phyloP scores from a whole-genome alignment of 2,113 vertebrate species.

The Crotalus horridus region DNA sequence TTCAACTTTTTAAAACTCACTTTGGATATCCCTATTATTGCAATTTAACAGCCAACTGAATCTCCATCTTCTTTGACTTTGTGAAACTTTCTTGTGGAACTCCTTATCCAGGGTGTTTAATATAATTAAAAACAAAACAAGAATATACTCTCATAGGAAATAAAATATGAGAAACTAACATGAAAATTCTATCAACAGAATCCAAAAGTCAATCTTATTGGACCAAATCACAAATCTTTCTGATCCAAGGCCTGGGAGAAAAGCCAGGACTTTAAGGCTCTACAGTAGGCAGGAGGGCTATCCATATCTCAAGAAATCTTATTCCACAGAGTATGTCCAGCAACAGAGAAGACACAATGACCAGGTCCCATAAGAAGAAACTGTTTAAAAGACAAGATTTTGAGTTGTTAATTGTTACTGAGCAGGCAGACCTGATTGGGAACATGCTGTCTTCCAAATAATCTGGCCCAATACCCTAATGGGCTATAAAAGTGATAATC shows the following conservation, averaged over 20 bases:
- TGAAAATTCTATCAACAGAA: background rate
- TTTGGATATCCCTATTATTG: too few species aligned
- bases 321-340: background rate
- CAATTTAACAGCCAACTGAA: background rate
- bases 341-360: background rate
- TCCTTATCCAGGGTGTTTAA: background rate
- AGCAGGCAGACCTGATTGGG: background rate
- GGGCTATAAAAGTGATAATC: background rate
- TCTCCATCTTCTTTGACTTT: background rate
- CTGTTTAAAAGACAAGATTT: background rate
- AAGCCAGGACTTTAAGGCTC: background rate
- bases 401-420: background rate
- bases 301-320: background rate
- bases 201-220: background rate
- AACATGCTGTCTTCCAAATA: background rate
- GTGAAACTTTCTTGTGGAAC: background rate
- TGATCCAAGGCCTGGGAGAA: background rate
- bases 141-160: background rate
- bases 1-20: background rate
- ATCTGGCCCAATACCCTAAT: background rate
- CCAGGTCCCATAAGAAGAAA: background rate
- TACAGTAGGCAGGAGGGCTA: background rate
- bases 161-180: background rate
- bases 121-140: background rate
- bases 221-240: background rate